Evolutionary conservation across 2,888 invertebrate species (phyloP).

Genomic region (Operophtera brumata): DNA sequence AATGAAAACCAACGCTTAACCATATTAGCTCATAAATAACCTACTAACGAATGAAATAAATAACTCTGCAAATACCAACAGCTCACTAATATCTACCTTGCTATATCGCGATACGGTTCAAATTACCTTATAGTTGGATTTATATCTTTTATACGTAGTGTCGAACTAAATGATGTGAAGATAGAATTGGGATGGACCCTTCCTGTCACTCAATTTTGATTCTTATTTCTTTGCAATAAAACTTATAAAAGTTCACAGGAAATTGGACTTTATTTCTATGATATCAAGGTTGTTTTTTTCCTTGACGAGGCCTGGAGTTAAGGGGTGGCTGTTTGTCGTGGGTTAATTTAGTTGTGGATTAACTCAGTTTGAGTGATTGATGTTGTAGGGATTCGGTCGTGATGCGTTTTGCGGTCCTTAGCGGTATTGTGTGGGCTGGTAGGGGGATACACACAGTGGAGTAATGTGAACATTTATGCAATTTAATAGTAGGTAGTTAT

Average conservation of each 20-base stretch:
- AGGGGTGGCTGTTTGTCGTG: slow-evolving; percentile 63
- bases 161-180: slow-evolving; percentile 61
- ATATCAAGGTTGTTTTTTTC: slow-evolving; percentile 46
- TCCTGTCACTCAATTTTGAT: slow-evolving; percentile 46
- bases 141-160: slow-evolving; percentile 40
- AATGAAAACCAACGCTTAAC: too few species aligned
- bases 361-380: slow-evolving; percentile 76
- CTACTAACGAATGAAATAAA: slow-evolving; percentile 60
- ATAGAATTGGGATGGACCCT: slow-evolving; percentile 58
- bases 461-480: too few species aligned
- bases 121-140: slow-evolving; percentile 27
- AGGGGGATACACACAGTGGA: slow-evolving; percentile 7
- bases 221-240: slow-evolving; percentile 40
- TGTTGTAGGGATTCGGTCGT: slow-evolving; percentile 58
- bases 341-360: slow-evolving; percentile 79
- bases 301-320: slow-evolving; percentile 37
- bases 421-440: slow-evolving; percentile 40
- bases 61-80: slow-evolving; percentile 30
- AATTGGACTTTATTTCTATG: slow-evolving; percentile 35
- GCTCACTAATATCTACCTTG: slow-evolving; percentile 29
- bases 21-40: slow-evolving; percentile 59
- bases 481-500: too few species aligned
- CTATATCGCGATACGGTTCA: slow-evolving; percentile 34
- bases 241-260: slow-evolving; percentile 26
- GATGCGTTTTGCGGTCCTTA: slow-evolving; percentile 48